Evolutionary conservation across 1,140 invertebrate genomes (phyloP).

Genomic region (Drosophila arawakana): DNA sequence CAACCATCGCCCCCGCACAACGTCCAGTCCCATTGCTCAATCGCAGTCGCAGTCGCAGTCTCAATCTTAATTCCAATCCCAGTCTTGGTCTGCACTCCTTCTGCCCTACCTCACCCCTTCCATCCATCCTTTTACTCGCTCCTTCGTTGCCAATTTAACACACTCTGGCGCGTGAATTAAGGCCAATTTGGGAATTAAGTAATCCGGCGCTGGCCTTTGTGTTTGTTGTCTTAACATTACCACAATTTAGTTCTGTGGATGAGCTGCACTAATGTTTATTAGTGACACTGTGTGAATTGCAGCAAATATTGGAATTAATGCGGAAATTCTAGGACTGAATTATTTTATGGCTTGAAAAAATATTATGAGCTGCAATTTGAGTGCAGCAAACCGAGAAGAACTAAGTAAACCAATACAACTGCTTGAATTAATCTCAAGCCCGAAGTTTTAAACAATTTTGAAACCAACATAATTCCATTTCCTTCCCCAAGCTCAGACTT

Average conservation of each 20-base stretch:
- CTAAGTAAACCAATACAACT: too few relatives aligned
- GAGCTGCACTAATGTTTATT: conserved; percentile 49
- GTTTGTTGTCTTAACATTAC: conserved; percentile 35
- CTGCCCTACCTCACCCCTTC: not conserved
- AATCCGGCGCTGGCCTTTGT: conserved; percentile 68
- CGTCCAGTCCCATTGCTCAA: not conserved
- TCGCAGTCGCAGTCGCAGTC: not conserved
- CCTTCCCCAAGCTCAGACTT: not conserved
- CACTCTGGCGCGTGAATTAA: conserved; percentile 83
- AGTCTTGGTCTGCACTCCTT: conserved; percentile 9
- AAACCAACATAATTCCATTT: too few relatives aligned
- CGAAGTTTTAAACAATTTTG: too few relatives aligned
- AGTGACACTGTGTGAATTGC: conserved; percentile 65
- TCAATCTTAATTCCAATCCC: not conserved
- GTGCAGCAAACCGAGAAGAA: too few relatives aligned
- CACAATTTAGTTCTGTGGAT: not conserved
- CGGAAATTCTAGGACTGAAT: not conserved
- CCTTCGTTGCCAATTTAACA: conserved; percentile 73
- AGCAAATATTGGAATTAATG: conserved; percentile 39
- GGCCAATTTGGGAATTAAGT: conserved; percentile 83
- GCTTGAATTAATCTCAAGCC: too few relatives aligned
- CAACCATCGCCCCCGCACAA: conserved; percentile 43
- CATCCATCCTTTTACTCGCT: too few relatives aligned
- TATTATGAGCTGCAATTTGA: too few relatives aligned
- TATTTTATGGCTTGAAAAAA: too few relatives aligned